A percentile compares a stretch with the other conserved stretches of the same genome.
These are phyloP conservation scores for Conger conger DNA, from an alignment of 2,113 vertebrate species.

Conservation along the genomic window DNA sequence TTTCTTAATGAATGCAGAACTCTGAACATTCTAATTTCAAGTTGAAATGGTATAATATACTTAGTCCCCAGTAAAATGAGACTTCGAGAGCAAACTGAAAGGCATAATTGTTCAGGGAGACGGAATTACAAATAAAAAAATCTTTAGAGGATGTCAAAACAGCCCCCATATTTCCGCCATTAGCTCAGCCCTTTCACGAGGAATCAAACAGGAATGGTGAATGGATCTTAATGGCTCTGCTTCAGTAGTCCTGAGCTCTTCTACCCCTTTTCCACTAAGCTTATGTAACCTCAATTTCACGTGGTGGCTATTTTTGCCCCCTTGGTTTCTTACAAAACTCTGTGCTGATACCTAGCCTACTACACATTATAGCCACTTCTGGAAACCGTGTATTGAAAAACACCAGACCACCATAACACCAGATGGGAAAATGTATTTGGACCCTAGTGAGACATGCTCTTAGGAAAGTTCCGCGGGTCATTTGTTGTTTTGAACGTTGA, in stretches of 20 bases:
- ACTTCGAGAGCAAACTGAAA: background rate
- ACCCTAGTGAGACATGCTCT: background rate
- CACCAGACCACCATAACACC: background rate
- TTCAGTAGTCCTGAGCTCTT: constrained; percentile 2
- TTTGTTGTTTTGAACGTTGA: background rate
- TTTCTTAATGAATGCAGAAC: background rate
- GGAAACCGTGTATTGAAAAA: background rate
- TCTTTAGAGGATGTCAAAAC: background rate
- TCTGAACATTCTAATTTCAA: background rate
- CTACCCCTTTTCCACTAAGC: constrained; percentile 5
- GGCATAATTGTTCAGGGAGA: constrained; percentile 22
- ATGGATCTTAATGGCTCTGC: constrained; percentile 16
- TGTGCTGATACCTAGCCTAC: background rate
- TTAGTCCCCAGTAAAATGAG: background rate
- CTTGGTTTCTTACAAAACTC: constrained; percentile 1
- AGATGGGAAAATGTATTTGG: no score
- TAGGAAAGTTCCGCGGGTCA: background rate
- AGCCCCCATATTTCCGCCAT: constrained; percentile 3
- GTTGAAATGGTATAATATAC: background rate
- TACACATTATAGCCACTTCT: background rate
- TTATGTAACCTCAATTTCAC: constrained; percentile 8
- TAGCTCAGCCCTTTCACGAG: constrained; percentile 5
- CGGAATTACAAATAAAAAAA: background rate
- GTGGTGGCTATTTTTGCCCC: background rate
- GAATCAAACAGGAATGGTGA: constrained; percentile 8